Conservation (phyloP, 2,888 invertebrate species). For the Dynastes grantii region DNA sequence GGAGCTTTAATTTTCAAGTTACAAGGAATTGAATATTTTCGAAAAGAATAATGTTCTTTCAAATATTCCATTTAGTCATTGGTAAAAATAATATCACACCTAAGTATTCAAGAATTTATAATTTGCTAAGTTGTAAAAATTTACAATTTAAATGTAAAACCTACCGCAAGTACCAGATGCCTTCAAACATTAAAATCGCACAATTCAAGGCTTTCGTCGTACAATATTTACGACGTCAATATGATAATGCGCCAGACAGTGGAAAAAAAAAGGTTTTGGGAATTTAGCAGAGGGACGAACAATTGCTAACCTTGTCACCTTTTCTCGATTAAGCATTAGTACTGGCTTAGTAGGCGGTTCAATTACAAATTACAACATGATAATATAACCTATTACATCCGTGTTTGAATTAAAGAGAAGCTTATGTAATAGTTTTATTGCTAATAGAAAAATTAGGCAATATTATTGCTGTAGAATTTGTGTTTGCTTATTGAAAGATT, state of each 20-base stretch:
- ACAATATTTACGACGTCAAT: not conserved
- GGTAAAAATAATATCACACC: too few relatives aligned
- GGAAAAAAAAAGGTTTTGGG: constrained; percentile 1
- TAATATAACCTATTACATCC: too few relatives aligned
- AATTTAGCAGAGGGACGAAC: constrained; percentile 8
- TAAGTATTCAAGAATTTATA: too few relatives aligned
- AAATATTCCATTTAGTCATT: not conserved
- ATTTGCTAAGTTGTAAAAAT: too few relatives aligned
- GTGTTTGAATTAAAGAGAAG: too few relatives aligned
- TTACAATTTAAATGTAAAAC: not conserved
- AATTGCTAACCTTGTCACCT: constrained; percentile 30
- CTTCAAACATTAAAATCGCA: not conserved
- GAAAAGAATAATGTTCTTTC: not conserved
- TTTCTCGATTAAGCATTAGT: not conserved
- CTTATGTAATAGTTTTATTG: too few relatives aligned
- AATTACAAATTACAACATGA: constrained; percentile 5
- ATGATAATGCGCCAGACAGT: not conserved
- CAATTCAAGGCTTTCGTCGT: constrained; percentile 1
- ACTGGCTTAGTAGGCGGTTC: not conserved
- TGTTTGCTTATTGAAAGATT: too few relatives aligned
- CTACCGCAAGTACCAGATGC: not conserved
- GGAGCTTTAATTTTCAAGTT: too few relatives aligned
- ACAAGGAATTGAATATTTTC: too few relatives aligned
- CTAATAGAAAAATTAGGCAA: too few relatives aligned
- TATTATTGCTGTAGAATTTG: too few relatives aligned